A percentile compares a stretch with the other conserved stretches of the same genome.
phyloP scores from a whole-genome alignment of 2,888 invertebrate genomes.

The Gasteruption jaculator region DNA sequence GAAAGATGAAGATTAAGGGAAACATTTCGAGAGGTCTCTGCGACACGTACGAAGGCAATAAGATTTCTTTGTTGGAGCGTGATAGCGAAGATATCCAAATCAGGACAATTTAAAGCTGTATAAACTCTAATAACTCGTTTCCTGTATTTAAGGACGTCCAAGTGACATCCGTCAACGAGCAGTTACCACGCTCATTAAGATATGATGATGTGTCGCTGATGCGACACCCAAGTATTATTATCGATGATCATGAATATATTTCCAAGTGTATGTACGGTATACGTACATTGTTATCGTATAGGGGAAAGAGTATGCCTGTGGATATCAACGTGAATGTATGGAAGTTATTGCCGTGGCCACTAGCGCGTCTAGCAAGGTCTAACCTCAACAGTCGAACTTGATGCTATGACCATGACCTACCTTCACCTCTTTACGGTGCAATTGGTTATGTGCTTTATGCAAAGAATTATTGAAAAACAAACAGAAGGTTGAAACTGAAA shows the following conservation, averaged over 20 bases:
- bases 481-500: too few species aligned
- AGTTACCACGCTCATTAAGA: constrained; percentile 33
- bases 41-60: too few species aligned
- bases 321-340: too few species aligned
- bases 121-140: constrained; percentile 33
- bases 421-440: too few species aligned
- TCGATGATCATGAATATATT: too few species aligned
- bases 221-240: too few species aligned
- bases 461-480: too few species aligned
- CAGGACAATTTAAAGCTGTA: constrained; percentile 33
- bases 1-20: too few species aligned
- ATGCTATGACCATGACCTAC: constrained; percentile 36
- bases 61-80: too few species aligned
- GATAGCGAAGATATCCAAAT: constrained; percentile 34
- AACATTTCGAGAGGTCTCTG: too few species aligned
- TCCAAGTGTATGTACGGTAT: constrained; percentile 8
- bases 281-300: not conserved
- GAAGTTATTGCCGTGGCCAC: too few species aligned
- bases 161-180: constrained; percentile 24
- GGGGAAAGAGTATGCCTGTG: not conserved
- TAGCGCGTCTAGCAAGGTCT: too few species aligned
- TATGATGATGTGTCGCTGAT: not conserved
- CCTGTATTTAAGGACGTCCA: constrained; percentile 32
- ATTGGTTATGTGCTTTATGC: constrained; percentile 18
- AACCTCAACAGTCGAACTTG: constrained; percentile 24